These are phyloP conservation scores for Cygnus atratus DNA, from an alignment of 2,113 vertebrate species.

Conservation along the genomic window DNA sequence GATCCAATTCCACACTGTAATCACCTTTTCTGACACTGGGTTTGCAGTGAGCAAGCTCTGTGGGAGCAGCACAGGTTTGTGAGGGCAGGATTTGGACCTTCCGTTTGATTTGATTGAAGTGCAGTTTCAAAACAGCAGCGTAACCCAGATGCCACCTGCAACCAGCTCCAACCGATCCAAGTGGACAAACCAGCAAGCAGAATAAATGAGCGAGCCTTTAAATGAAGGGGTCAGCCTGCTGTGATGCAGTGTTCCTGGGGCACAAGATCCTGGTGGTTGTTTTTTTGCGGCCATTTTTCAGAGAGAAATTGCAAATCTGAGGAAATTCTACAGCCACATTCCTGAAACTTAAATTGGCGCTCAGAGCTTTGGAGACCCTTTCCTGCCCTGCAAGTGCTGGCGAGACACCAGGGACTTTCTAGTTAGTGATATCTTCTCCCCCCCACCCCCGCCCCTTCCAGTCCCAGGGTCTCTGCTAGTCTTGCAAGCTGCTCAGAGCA, in stretches of 20 bases:
- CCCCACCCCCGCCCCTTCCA: fast-evolving
- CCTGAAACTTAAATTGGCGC: not conserved
- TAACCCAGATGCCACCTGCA: not conserved
- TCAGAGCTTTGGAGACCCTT: not conserved
- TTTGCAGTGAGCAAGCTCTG: not conserved
- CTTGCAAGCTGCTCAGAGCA: not conserved
- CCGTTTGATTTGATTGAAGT: not conserved
- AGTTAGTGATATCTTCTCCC: not conserved
- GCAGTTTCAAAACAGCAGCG: not conserved
- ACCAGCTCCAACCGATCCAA: not conserved
- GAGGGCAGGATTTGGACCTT: not conserved
- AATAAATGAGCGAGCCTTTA: not conserved
- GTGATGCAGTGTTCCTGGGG: not conserved
- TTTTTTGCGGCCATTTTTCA: fast-evolving
- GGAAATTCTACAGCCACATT: not conserved
- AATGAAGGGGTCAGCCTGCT: too few relatives aligned
- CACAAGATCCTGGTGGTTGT: too few relatives aligned
- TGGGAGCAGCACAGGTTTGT: not conserved
- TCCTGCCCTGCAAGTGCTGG: not conserved
- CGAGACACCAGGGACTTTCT: not conserved
- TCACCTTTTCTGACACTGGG: fast-evolving
- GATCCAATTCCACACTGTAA: not conserved
- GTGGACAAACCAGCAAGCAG: not conserved
- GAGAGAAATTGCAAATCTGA: not conserved
- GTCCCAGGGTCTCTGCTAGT: not conserved